These are phyloP conservation scores for Centropus unirufus DNA, from an alignment of 2,113 vertebrate species.

Conservation along the genomic window DNA sequence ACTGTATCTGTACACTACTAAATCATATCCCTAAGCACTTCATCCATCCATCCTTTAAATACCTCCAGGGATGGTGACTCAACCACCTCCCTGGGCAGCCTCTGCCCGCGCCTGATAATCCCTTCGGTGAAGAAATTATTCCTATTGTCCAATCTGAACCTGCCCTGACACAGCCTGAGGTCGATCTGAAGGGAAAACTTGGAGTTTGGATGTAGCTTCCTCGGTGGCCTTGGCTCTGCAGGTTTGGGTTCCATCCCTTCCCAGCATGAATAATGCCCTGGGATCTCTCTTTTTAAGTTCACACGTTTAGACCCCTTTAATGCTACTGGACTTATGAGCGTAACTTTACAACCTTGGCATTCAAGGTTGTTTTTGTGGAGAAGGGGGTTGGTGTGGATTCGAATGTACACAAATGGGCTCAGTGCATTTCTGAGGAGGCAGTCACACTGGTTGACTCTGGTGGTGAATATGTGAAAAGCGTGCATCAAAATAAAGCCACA, in stretches of 20 bases:
- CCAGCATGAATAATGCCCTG: background rate
- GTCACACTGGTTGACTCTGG: background rate
- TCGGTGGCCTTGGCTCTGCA: background rate
- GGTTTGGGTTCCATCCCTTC: background rate
- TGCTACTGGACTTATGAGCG: background rate
- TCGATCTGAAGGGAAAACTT: background rate
- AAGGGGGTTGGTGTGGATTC: background rate
- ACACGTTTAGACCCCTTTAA: background rate
- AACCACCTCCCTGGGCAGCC: no score
- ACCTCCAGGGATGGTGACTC: no score
- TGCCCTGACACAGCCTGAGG: no score
- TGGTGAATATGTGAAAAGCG: background rate
- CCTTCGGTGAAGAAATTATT: no score
- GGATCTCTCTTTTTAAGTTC: background rate
- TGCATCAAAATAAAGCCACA: background rate
- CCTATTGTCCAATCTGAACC: no score
- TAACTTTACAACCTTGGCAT: background rate
- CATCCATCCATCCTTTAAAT: no score
- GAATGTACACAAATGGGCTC: background rate
- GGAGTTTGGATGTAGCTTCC: background rate
- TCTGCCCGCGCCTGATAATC: no score
- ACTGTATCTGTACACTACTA: no score
- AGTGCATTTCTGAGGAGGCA: background rate
- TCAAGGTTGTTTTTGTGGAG: background rate
- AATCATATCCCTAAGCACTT: no score